Conservation (phyloP, 92 coral and sea anemone species). For the Palythoa grandis region DNA sequence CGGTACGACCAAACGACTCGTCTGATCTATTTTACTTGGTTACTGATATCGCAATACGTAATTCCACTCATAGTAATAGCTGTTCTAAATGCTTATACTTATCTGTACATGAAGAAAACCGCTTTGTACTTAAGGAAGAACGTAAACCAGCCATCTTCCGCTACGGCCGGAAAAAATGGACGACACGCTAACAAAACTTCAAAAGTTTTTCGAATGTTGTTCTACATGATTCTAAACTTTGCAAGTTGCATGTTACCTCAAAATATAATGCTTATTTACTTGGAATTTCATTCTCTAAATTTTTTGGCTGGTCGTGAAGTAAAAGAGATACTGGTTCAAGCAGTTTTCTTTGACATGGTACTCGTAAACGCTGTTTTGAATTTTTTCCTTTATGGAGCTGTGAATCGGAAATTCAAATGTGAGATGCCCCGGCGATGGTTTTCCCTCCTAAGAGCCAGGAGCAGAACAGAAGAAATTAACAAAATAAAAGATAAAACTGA, state of each 20-base stretch:
- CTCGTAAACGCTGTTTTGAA: conserved; percentile 24
- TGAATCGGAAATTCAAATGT: conserved; percentile 10
- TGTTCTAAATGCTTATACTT: background rate
- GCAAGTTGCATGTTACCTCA: conserved; percentile 28
- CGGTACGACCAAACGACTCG: background rate
- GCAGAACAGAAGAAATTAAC: background rate
- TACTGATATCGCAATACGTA: conserved; percentile 14
- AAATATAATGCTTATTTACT: background rate
- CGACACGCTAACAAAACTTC: background rate
- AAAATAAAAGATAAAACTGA: background rate
- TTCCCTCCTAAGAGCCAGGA: no score
- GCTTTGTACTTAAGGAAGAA: background rate
- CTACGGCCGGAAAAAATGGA: background rate
- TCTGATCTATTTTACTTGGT: background rate
- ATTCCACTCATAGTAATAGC: background rate
- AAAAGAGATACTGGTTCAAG: background rate
- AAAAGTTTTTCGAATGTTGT: conserved; percentile 18
- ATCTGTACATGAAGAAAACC: conserved; percentile 6
- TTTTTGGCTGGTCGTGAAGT: background rate
- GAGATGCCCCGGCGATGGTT: background rate
- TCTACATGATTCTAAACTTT: conserved; percentile 17
- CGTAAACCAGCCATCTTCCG: background rate
- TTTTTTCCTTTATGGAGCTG: conserved; percentile 31
- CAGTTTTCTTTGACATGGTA: conserved; percentile 5
- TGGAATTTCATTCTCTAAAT: background rate